Base-by-base conservation (phyloP, 2,888 invertebrate species). In the Brachylomia viminalis region DNA sequence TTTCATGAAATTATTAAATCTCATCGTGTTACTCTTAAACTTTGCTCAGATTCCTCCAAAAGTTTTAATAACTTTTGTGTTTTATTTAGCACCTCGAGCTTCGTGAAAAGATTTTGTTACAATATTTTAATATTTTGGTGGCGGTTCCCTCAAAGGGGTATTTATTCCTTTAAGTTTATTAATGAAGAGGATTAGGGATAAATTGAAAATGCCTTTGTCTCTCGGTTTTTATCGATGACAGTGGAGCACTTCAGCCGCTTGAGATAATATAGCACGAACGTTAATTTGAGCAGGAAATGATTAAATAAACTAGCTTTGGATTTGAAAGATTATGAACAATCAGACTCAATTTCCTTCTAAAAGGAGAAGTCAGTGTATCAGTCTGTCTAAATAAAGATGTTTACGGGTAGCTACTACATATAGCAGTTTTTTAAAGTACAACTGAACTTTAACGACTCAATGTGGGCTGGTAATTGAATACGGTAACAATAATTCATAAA, bases 51-150 rank as follows among this genome's bases (percentile, higher is more conserved):
- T 75, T 79, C 58, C n/a, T 58, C 8, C 1, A n/a, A 66, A 86
- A 87, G 80, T 86, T 87, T 82, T 88, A 88, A 87, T 86, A 78
- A 86, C 77, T 87, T 86, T 86, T 80, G 78, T 84, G 75, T 87
- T 88, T 84, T 77, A 80, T 88, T 86, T 84, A 72, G 80, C 88
- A 88, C 82, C 84, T 84, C 75, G 66, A 59, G 67, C 42, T 70
- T 81, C 52, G 71, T 72, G 80, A 86, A 86, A 75, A 84, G 77
- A 82, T 82, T 86, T 77, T 76, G 67, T 77, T 84, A 69, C 76
- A 86, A 79, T 30, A 69, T 82, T 76, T 77, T 77, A 77, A 73
- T 83, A 86, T 66, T 84, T 86, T 75, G 73, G 65, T 68, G 80
- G 82, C 52, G 64, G 66, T 79, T 61, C 74, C 17, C 59, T 65